Percentiles rank a stretch among this genome's conserved stretches.
phyloP scores from a whole-genome alignment of 2,797 vertebrate species.

The Poecile montanus region DNA sequence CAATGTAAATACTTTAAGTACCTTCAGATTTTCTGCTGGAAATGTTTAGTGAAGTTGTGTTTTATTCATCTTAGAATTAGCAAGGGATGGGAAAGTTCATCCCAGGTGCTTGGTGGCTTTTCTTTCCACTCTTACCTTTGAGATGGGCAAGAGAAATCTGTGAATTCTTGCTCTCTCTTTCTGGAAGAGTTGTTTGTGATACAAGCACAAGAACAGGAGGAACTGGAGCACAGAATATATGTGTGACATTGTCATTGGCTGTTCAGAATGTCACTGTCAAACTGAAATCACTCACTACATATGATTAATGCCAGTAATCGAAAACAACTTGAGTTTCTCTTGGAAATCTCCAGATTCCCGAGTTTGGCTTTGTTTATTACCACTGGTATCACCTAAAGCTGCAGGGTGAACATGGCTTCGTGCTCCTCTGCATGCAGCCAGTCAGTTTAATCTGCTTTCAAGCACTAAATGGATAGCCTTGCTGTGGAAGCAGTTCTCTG shows the following conservation, averaged over 20 bases:
- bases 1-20: neutral
- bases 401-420: rapidly evolving
- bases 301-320: neutral
- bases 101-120: neutral
- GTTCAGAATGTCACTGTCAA: neutral
- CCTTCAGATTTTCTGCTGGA: neutral
- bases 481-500: constrained; percentile 3
- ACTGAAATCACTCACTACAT: neutral
- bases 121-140: neutral
- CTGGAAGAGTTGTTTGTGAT: neutral
- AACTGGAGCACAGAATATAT: neutral
- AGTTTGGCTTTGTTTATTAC: neutral
- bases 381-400: neutral
- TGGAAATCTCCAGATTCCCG: neutral
- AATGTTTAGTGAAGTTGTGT: neutral
- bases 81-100: neutral
- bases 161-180: neutral
- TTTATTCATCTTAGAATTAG: neutral
- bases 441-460: neutral
- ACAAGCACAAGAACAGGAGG: neutral
- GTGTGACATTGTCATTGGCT: neutral
- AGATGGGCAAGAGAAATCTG: neutral
- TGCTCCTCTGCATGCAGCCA: neutral
- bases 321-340: neutral
- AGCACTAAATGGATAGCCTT: neutral